A percentile compares a stretch with the other conserved stretches of the same genome.
These are phyloP conservation scores for Cheilosia urbana DNA, from an alignment of 2,888 invertebrate species.

Conservation along the genomic window DNA sequence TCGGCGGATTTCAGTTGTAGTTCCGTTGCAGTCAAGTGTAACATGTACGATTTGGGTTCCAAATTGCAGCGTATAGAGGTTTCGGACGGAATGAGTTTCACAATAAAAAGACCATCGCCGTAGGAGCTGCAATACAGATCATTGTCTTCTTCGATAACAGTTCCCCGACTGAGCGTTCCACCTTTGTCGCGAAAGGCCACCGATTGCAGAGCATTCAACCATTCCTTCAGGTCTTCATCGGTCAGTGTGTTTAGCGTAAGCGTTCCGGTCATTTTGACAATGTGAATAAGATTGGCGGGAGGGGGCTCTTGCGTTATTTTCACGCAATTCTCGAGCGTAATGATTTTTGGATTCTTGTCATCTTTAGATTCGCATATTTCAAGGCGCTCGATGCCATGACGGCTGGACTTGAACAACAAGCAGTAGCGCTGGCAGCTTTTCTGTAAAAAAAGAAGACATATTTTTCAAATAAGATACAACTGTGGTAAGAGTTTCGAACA, in stretches of 20 bases:
- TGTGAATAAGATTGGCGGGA: conserved; percentile 86
- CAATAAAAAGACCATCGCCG: conserved; percentile 92
- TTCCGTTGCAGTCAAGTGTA: conserved; percentile 90
- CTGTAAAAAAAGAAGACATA: conserved; percentile 84
- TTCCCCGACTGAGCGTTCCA: conserved; percentile 81
- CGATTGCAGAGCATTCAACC: conserved; percentile 91
- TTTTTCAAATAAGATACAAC: not conserved
- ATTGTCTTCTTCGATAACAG: conserved; percentile 92
- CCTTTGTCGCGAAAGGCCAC: conserved; percentile 91
- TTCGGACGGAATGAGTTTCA: conserved; percentile 90
- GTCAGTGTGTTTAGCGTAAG: conserved; percentile 85
- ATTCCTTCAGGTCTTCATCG: conserved; percentile 89
- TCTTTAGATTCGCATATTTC: conserved; percentile 94
- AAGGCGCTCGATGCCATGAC: conserved; percentile 92
- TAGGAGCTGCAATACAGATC: conserved; percentile 93
- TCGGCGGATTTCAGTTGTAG: conserved; percentile 89
- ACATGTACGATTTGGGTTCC: conserved; percentile 88
- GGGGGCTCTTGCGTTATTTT: conserved; percentile 90
- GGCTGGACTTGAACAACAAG: conserved; percentile 91
- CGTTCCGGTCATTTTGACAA: conserved; percentile 91
- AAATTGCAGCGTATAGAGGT: conserved; percentile 91
- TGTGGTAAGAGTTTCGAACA: too few species aligned
- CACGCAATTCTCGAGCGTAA: conserved; percentile 93
- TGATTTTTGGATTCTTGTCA: conserved; percentile 90
- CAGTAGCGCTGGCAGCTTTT: conserved; percentile 89